A percentile compares a stretch with the other conserved stretches of the same genome.
These are phyloP conservation scores for Falcunculus frontatus DNA, from an alignment of 2,113 vertebrate genomes.

Conservation along the genomic window DNA sequence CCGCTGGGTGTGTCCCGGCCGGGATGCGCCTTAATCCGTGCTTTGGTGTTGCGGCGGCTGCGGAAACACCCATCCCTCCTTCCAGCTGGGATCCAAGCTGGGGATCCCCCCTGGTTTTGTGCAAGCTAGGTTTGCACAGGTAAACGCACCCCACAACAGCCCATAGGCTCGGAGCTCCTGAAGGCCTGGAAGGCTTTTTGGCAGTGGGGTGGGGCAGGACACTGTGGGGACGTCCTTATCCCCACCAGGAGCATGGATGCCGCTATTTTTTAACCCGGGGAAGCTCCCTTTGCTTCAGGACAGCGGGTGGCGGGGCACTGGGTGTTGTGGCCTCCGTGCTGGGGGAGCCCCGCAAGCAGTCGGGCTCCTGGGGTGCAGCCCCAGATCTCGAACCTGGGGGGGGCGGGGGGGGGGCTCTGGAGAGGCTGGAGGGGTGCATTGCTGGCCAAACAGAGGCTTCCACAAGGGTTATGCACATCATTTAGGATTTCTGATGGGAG, in stretches of 20 bases:
- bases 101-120: neutral
- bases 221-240: neutral
- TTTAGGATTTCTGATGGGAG: neutral
- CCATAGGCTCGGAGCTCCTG: neutral
- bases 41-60: neutral
- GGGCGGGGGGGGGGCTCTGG: neutral
- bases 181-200: neutral
- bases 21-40: neutral
- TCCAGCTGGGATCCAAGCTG: neutral
- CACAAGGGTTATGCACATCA: neutral
- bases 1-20: slow-evolving; percentile 3
- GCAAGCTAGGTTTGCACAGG: accelerated
- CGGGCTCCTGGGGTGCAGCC: neutral
- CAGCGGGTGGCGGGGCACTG: accelerated
- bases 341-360: neutral
- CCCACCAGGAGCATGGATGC: neutral
- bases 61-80: neutral
- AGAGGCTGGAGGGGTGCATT: neutral
- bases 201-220: neutral
- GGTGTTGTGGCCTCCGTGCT: neutral
- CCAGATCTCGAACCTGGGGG: neutral
- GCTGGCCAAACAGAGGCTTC: neutral
- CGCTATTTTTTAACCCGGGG: accelerated
- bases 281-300: neutral
- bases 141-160: accelerated